Evolutionary conservation across 2,888 invertebrate genomes (phyloP), one percentile per base, ranked within the genome.

Genomic region (Serrognathus titanus): DNA sequence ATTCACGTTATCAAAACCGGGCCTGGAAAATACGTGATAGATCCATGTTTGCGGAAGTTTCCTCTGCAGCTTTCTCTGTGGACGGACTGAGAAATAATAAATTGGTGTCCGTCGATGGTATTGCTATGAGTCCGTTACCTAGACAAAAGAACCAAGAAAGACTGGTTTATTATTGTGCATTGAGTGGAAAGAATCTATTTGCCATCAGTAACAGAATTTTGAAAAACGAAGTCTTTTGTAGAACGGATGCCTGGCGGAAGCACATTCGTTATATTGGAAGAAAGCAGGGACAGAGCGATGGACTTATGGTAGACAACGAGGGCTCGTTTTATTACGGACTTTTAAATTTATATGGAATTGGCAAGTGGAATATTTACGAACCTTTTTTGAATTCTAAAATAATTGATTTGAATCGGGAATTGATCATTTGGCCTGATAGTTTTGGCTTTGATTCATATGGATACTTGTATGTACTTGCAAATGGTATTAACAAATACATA

Each of bases 391-490:
- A 75, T 58, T 83, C 84, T 68, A 79, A 82, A 16, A 81, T 85
- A 43, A 82, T 88, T 57, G 83, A 85, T 11, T 80, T 84, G 63
- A 87, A 87, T 72, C 80, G 83, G 51, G 80, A 81, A 58, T 82
- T 82, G 65, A 83, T 87, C 64, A 86, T 86, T 70, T 88, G 87
- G 87, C 82, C 85, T 1, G 86, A 86, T 66, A 82, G 85, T 20
- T 86, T 87, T 71, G 81, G 82, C 10, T 85, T 87, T 67, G 85
- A 86, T 68, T 80, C 81, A 58, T 74, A 79, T 53, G 86, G 86
- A 24, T 82, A 83, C 67, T 75, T 87, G 12, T 87, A 83, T 3
- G 59, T 74, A 8, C 53, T 55, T 8, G 49, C 61, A 2, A 63
- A 69, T 2, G 72, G 76, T 75, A 76, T 87, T 1, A 86, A 87